Evolutionary conservation across 2,113 vertebrate species (phyloP), one percentile per base, ranked within the genome.

Genomic region (Pseudorhombus dupliciocellatus): DNA sequence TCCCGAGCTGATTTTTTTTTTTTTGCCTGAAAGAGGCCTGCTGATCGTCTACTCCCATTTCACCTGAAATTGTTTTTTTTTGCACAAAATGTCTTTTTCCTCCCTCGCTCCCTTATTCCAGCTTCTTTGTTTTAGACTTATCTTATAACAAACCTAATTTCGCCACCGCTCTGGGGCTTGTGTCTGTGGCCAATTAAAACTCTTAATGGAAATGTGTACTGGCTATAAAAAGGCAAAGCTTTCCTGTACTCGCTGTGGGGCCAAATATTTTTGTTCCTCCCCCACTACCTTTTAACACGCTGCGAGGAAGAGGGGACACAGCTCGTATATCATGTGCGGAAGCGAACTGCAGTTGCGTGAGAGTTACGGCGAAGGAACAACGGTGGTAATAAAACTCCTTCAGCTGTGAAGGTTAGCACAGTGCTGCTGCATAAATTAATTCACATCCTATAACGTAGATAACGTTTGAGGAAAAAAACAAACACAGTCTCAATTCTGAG

Each of bases 171-270:
- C 60, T 79, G 25, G 77, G 76, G 73, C 64, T 22, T 67, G 48
- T 73, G 80, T 81, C 81, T 71, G 68, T 12, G 24, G 70, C 75
- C 80, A 89, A 89, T 91, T 88, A 88, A 87, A 86, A 84, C 55
- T 51, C 48, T 57, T 88, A 74, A 89, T 84, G 73, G 69, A 89
- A 88, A 89, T 64, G 70, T 82, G 81, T 80, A 22, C 73, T 26
- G 50, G 57, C 65, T 52, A 80, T 75, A 76, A 83, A 87, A 80
- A 88, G 40, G 40, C 40, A 71, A 75, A 34, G 63, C 52, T 73
- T 79, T 75, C 37, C 71, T 67, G 67, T 82, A 59, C 10, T 70
- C 10, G 81, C 85, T 85, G 52, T 44, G 59, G 81, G 82, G 66
- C 44, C 42, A 30, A 57, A 16, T 8, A 5, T 31, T 44, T 66